Conservation (phyloP, 1,140 invertebrate genomes). For the Theocolax elegans region DNA sequence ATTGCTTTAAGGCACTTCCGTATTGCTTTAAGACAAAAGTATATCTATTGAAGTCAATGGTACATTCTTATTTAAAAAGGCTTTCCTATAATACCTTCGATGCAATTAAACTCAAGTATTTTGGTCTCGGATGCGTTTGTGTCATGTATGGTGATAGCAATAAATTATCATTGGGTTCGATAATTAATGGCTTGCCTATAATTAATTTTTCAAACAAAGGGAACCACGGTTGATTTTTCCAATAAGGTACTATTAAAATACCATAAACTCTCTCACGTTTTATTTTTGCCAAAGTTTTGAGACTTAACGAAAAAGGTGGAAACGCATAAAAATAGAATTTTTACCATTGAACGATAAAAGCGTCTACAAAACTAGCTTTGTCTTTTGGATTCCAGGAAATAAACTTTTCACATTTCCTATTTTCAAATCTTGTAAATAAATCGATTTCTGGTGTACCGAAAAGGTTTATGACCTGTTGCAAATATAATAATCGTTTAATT, state of each 20-base stretch:
- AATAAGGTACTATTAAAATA: constrained; percentile 24
- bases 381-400: constrained; percentile 19
- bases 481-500: constrained; percentile 15
- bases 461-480: constrained; percentile 19
- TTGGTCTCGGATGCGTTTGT: too few species aligned
- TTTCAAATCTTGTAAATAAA: constrained; percentile 18
- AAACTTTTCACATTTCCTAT: constrained; percentile 30
- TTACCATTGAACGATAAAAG: constrained; percentile 36
- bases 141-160: too few species aligned
- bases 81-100: too few species aligned
- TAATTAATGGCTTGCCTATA: too few species aligned
- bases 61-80: too few species aligned
- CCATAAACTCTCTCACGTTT: constrained; percentile 10
- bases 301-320: constrained; percentile 34
- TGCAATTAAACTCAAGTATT: too few species aligned
- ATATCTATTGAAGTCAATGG: too few species aligned
- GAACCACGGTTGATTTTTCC: too few species aligned
- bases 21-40: too few species aligned
- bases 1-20: too few species aligned
- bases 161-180: too few species aligned
- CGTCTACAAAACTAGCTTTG: constrained; percentile 22
- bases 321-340: constrained; percentile 31
- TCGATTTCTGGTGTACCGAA: constrained; percentile 30
- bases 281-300: constrained; percentile 27
- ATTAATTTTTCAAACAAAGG: constrained; percentile 11